Evolutionary conservation across 2,888 invertebrate genomes (phyloP), one percentile per base, ranked within the genome.

Genomic region (Tortricodes alternella): DNA sequence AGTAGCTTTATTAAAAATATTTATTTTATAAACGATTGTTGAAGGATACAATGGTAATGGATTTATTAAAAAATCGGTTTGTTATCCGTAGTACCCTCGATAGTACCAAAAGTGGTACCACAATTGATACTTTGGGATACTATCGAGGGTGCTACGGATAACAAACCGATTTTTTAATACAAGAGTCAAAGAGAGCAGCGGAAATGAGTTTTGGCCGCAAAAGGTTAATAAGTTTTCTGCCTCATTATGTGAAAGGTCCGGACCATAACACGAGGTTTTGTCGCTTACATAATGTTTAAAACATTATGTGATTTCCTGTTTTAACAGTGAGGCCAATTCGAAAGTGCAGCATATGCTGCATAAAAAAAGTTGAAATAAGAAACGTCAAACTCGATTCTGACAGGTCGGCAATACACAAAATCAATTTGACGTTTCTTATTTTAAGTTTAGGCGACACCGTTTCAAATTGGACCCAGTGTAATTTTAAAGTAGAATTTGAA

Each of bases 171-270:
- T 21, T 48, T 16, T 34, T 27, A 16, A 48, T 48, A 34, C 24
- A 8, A 27, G 19, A 53, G 48, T 52, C 52, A 52, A 52, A 52
- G 52, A 18, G 51, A 19, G 2, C 43, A 50, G 27, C 34, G 55
- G 55, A 48, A 55, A 55, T 55, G 55, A 55, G 55, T 48, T 55
- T 16, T 19, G 18, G 24, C 18, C 16, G 55, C 27, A 21, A 41
- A 48, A 32, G 46, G 55, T 55, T 55, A 48, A 55, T 41, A 55
- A 55, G 48, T 55, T 46, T 46, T 48, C 39, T 27, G 48, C 41
- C 55, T 48, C 55, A 48, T 55, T 55, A 55, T 35, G 35, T 19
- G 24, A 34, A 46, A 18, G 9, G 41, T 19, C 13, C 18, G 19
- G 7, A 0, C 44, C 44, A 8, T 11, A 32, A 55, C 41, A 55